Conservation (phyloP, 2,888 invertebrate genomes). For the Schrankia costaestrigalis region DNA sequence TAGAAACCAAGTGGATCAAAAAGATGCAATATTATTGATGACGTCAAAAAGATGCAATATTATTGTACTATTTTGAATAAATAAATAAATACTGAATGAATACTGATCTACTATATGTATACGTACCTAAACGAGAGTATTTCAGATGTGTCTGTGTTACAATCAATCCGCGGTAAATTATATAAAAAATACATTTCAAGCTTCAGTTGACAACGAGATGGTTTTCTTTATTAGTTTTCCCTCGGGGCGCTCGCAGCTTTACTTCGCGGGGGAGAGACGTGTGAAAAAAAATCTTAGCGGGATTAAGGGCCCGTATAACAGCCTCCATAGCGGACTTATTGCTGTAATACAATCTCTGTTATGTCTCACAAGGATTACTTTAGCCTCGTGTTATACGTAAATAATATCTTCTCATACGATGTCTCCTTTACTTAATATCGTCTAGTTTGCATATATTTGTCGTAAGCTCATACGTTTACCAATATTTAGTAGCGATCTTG, state of each 20-base stretch:
- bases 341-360: conserved; percentile 78
- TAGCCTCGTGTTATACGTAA: conserved; percentile 57
- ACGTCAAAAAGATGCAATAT: no score
- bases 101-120: no score
- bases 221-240: conserved; percentile 81
- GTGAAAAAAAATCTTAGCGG: conserved; percentile 72
- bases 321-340: conserved; percentile 67
- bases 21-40: no score
- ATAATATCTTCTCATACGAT: conserved; percentile 27
- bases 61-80: no score
- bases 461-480: neutral
- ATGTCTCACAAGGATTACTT: conserved; percentile 72
- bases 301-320: conserved; percentile 74
- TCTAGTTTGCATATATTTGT: conserved; percentile 15
- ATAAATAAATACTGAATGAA: no score
- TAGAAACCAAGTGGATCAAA: no score
- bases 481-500: neutral
- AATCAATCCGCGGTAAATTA: conserved; percentile 80
- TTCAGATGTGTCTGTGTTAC: conserved; percentile 54
- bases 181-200: conserved; percentile 82
- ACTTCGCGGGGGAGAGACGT: conserved; percentile 66
- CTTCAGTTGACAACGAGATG: conserved; percentile 77
- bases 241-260: conserved; percentile 48
- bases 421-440: conserved; percentile 24
- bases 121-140: conserved; percentile 33